Conservation (phyloP, 2,888 invertebrate species). For the Tachystola acroxantha region DNA sequence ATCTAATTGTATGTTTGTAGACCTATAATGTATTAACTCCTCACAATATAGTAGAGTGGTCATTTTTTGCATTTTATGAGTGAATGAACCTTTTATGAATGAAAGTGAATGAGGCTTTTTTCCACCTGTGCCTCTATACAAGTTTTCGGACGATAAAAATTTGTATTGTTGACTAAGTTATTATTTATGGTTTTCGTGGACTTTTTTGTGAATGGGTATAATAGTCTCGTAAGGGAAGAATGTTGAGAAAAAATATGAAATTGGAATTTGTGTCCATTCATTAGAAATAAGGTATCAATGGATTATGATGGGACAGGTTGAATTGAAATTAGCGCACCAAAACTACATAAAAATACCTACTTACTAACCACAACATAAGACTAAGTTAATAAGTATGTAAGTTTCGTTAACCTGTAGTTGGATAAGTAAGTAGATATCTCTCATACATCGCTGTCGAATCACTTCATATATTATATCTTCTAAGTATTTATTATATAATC, state of each 20-base stretch:
- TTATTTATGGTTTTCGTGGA: constrained; percentile 55
- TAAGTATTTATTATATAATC: too few species aligned
- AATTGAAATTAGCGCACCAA: too few species aligned
- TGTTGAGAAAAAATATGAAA: constrained; percentile 4
- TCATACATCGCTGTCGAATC: too few species aligned
- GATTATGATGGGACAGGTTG: constrained; percentile 19
- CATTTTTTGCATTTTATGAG: constrained; percentile 43
- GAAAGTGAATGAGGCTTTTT: constrained; percentile 52
- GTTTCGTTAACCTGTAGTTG: too few species aligned
- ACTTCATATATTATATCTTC: too few species aligned
- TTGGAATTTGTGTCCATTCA: constrained; percentile 21
- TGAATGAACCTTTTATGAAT: constrained; percentile 36
- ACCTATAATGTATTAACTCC: constrained; percentile 42
- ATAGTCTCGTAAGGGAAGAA: constrained; percentile 8
- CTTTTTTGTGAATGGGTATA: constrained; percentile 31
- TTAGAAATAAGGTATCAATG: constrained; percentile 26
- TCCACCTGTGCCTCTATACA: constrained; percentile 46
- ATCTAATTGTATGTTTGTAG: not conserved
- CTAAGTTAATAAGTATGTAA: too few species aligned
- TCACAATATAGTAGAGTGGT: constrained; percentile 35
- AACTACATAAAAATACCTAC: too few species aligned
- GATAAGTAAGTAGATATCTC: too few species aligned
- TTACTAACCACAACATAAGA: too few species aligned
- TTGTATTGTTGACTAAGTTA: constrained; percentile 62
- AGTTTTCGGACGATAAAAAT: constrained; percentile 59